These are phyloP conservation scores for Spodoptera litura DNA, from an alignment of 1,140 invertebrate species.

Conservation along the genomic window DNA sequence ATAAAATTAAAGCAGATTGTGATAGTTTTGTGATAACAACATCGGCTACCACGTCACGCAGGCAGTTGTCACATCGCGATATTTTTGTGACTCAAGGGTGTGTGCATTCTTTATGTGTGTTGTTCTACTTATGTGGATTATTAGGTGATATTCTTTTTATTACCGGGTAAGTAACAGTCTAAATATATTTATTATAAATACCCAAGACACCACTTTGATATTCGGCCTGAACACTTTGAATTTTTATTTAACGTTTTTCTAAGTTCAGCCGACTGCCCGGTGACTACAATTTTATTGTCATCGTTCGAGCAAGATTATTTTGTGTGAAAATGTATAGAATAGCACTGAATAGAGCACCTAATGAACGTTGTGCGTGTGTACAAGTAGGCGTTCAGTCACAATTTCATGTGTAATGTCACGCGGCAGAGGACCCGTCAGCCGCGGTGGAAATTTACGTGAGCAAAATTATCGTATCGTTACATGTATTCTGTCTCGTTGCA, in stretches of 20 bases:
- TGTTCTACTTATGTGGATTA: conserved; percentile 86
- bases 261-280: conserved; percentile 61
- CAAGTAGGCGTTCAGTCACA: conserved; percentile 58
- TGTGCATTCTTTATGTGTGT: conserved; percentile 85
- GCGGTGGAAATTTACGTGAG: conserved; percentile 59
- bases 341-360: conserved; percentile 41
- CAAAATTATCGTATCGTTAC: conserved; percentile 56
- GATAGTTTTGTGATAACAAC: conserved; percentile 60
- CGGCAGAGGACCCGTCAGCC: conserved; percentile 55
- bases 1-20: conserved; percentile 31
- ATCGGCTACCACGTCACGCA: conserved; percentile 82
- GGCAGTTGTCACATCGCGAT: conserved; percentile 83
- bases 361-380: conserved; percentile 47
- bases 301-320: conserved; percentile 62
- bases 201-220: conserved; percentile 46
- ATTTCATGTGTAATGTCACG: conserved; percentile 67
- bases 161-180: conserved; percentile 75
- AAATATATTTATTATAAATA: conserved; percentile 38
- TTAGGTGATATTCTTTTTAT: conserved; percentile 84
- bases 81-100: conserved; percentile 85
- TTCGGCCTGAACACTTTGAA: conserved; percentile 31
- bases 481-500: conserved; percentile 70
- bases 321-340: conserved; percentile 63
- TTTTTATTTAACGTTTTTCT: conserved; percentile 60
- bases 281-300: conserved; percentile 73